Base-by-base conservation (phyloP, 2,888 invertebrate species). In the Beris chalybata region DNA sequence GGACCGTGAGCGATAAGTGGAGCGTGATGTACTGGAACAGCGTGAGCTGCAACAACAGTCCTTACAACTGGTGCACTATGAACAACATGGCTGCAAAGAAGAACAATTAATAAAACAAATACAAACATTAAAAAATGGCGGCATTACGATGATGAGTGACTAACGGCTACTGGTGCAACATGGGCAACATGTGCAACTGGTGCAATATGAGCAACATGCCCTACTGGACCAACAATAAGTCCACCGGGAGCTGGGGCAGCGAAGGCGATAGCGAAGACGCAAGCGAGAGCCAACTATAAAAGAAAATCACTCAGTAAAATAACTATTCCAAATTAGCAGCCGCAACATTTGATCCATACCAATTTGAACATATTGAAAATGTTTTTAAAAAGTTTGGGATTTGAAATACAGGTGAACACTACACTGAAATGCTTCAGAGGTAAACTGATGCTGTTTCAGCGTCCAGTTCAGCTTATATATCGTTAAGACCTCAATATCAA, bases 221-320 rank as follows among this genome's bases (percentile, higher is more conserved):
- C 73, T 58, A 75, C 70, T 9, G 78, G 74, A 44, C 72, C 74
- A 0, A 72, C 71, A 56, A 75, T 76, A 54, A 76, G 75, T 29
- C 79, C 78, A n/a, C 79, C 75, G 29, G 82, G 78, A 43, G 79
- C 77, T 48, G 80, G 80, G 54, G 75, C 71, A 65, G 77, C 79
- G 69, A 72, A 73, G 32, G 73, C 76, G 53, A 72, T 32, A 64
- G 72, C 77, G 66, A 76, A 67, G 72, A 78, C 73, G 70, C 74
- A 73, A 67, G 79, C 69, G 54, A 79, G 74, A 70, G 78, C 76
- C 68, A 80, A 76, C 79, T 79, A 68, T 15, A 64, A 11, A 38
- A 15, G 22, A 38, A 12, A 55, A 55, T 31, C n/a, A n/a, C 15
- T 13, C n/a, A 5, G 2, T 13, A 48, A 6, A 48, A 48, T 44